These are phyloP conservation scores for Ceuthmochares aereus DNA, from an alignment of 2,113 vertebrate genomes.

Conservation along the genomic window DNA sequence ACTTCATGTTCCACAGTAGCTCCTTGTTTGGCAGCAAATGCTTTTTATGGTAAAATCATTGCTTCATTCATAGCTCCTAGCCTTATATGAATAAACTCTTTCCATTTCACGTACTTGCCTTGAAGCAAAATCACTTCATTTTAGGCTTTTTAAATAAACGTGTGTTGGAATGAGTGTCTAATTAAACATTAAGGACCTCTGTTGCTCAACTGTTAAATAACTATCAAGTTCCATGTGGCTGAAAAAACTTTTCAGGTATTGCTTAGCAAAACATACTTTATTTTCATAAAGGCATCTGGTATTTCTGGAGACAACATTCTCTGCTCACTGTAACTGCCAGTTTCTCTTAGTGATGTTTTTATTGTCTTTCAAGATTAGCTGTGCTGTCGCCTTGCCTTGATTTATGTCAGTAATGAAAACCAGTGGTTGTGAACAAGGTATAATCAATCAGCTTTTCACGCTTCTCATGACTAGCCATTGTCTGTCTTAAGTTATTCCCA, in stretches of 20 bases:
- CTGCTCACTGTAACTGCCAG: background rate
- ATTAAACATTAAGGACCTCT: slow-evolving; percentile 43
- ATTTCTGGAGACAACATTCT: background rate
- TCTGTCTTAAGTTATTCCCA: slow-evolving; percentile 7
- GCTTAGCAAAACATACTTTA: slow-evolving; percentile 23
- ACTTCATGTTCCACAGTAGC: background rate
- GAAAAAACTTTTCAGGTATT: slow-evolving; percentile 21
- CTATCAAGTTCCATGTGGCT: slow-evolving; percentile 9
- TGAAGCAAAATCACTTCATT: slow-evolving; percentile 21
- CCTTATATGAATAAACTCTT: slow-evolving; percentile 7
- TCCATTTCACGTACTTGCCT: slow-evolving; percentile 28
- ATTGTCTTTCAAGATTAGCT: slow-evolving; percentile 37
- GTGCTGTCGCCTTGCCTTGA: background rate
- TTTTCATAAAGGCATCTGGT: slow-evolving; percentile 33
- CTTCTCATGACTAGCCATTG: background rate
- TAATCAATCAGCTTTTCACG: slow-evolving; percentile 4
- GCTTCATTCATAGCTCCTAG: background rate
- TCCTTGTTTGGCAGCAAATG: slow-evolving; percentile 17
- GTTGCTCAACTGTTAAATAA: background rate
- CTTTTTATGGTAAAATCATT: background rate
- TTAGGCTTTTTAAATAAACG: slow-evolving; percentile 11
- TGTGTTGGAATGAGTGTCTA: background rate
- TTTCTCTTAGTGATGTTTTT: slow-evolving; percentile 30
- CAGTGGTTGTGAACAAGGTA: background rate
- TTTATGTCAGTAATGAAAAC: slow-evolving; percentile 47